These are phyloP conservation scores for Etheostoma cragini DNA, from an alignment of 2,113 vertebrate genomes.

Conservation along the genomic window DNA sequence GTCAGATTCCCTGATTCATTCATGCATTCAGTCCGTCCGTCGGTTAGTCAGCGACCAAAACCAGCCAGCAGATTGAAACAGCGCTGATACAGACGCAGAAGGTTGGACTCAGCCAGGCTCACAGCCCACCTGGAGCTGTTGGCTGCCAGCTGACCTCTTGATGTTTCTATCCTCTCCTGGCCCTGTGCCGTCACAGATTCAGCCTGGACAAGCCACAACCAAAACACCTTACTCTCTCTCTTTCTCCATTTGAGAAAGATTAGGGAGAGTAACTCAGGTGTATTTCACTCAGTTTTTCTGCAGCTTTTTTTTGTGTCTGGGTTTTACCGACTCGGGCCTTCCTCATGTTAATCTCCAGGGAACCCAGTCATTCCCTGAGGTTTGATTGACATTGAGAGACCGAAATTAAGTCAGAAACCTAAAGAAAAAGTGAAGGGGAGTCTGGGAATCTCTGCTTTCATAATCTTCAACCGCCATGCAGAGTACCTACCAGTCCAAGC, in stretches of 20 bases:
- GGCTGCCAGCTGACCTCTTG: conserved; percentile 61
- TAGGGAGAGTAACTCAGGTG: conserved; percentile 1
- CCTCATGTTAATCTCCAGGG: conserved; percentile 20
- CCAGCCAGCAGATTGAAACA: conserved; percentile 15
- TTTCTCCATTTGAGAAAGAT: background rate
- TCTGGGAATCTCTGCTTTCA: background rate
- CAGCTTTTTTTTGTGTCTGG: conserved; percentile 15
- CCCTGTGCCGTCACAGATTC: conserved; percentile 7
- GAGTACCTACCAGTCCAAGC: background rate
- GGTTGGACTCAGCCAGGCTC: conserved; percentile 15
- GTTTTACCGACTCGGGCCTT: conserved; percentile 30
- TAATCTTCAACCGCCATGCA: background rate
- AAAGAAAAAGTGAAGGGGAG: background rate
- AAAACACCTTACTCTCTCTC: conserved; percentile 16
- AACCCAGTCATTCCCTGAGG: background rate
- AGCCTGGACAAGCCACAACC: conserved; percentile 13
- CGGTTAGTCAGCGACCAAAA: conserved; percentile 35
- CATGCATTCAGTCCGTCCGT: conserved; percentile 19
- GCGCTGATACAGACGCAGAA: conserved; percentile 46
- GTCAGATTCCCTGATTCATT: conserved; percentile 50
- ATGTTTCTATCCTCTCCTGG: conserved; percentile 61
- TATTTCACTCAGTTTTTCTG: conserved; percentile 20
- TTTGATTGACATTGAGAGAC: background rate
- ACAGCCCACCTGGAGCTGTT: conserved; percentile 67
- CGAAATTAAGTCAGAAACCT: background rate